phyloP scores from a whole-genome alignment of 2,113 vertebrate genomes.

The Lethenteron camtschaticum region DNA sequence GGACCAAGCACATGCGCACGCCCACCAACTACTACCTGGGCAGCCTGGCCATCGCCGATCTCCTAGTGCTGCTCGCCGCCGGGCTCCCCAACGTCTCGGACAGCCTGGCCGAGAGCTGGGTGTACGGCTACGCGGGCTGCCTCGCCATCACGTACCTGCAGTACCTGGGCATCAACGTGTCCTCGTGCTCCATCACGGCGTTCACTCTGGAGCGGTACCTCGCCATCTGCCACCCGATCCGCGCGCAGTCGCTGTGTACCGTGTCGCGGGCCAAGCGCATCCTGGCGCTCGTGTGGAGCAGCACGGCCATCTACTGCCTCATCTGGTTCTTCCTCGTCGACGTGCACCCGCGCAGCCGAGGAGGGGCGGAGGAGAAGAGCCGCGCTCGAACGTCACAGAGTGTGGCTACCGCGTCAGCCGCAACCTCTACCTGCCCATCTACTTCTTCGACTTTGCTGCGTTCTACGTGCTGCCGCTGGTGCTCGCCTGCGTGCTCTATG shows the following conservation, averaged over 20 bases:
- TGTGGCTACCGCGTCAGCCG: constrained; percentile 68
- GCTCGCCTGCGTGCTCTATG: constrained; percentile 63
- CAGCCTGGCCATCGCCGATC: constrained; percentile 39
- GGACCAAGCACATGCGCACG: constrained; percentile 86
- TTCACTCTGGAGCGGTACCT: constrained; percentile 90
- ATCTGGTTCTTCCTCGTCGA: constrained; percentile 92
- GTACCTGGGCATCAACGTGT: constrained; percentile 82
- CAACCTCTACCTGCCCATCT: constrained; percentile 68
- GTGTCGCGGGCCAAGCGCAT: constrained; percentile 82
- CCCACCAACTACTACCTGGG: constrained; percentile 60
- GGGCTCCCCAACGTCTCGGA: constrained; percentile 36
- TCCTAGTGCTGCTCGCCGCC: constrained; percentile 33
- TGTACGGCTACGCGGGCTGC: constrained; percentile 32
- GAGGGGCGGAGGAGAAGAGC: no score
- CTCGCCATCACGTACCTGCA: constrained; percentile 78
- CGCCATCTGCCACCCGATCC: constrained; percentile 88
- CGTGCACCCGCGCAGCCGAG: constrained; percentile 24
- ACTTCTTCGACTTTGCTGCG: constrained; percentile 72
- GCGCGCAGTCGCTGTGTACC: constrained; percentile 79
- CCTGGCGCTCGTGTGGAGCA: constrained; percentile 61
- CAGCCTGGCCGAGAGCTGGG: constrained; percentile 31
- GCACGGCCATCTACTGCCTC: constrained; percentile 68
- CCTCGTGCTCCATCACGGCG: constrained; percentile 76
- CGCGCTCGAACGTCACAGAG: constrained; percentile 21
- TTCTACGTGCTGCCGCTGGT: constrained; percentile 77